Conservation (phyloP, 1,140 invertebrate species). For the Gryllus bimaculatus region DNA sequence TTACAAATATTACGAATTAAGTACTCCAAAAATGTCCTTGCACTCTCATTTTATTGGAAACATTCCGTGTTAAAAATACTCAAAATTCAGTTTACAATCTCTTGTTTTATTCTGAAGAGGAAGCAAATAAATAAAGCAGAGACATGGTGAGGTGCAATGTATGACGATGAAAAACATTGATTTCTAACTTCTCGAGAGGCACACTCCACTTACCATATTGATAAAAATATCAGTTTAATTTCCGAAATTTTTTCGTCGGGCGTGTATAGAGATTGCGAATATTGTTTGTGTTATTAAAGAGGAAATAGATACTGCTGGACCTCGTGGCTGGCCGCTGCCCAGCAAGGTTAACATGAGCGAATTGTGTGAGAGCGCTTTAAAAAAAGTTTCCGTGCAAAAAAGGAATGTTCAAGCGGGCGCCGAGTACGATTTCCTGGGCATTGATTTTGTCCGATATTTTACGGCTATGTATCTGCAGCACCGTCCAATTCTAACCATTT, state of each 20-base stretch:
- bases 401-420: background rate
- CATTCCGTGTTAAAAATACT: too few species aligned
- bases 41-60: too few species aligned
- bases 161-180: too few species aligned
- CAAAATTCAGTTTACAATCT: too few species aligned
- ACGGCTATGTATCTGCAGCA: background rate
- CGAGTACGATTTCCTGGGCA: slow-evolving; percentile 2
- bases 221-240: slow-evolving; percentile 6
- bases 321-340: slow-evolving; percentile 1
- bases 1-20: too few species aligned
- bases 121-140: too few species aligned
- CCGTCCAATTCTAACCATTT: slow-evolving; percentile 7
- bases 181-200: background rate
- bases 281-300: slow-evolving; percentile 6
- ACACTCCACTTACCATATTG: slow-evolving; percentile 1
- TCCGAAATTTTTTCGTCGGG: background rate
- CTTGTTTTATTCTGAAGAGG: too few species aligned
- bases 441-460: slow-evolving; percentile 5
- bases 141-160: too few species aligned
- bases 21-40: too few species aligned
- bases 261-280: background rate
- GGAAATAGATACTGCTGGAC: background rate
- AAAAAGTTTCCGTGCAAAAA: background rate
- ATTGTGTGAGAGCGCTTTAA: background rate
- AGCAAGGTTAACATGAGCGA: background rate